Base-by-base conservation (phyloP, 2,113 vertebrate species). In the Erythrolamprus reginae region DNA sequence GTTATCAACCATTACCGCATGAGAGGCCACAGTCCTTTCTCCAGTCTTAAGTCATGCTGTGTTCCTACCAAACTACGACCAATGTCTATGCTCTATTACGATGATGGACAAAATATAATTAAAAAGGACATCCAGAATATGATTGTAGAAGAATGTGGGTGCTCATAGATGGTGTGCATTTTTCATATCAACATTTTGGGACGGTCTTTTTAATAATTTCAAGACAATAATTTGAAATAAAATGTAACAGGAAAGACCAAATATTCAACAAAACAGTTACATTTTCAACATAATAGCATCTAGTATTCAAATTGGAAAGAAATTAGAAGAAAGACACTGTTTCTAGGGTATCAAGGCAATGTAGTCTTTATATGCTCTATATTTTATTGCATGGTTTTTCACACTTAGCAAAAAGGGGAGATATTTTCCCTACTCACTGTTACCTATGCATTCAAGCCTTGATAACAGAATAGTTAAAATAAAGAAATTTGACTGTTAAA, bases 91-190 rank as follows among this genome's bases (percentile, higher is more conserved):
- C 96, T 99, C 45, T 99, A 99, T 96, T 99, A 99, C 1, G 98
- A 99, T 0, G 98, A 99, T 85, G 98, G 98, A 93, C 98, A 99
- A 91, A 99, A 99, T 97, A 99, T 99, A 94, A 98, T 99, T 93
- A 99, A 99, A 95, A 99, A 99, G 96, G 99, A 99, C 97, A 99
- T 99, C 93, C 98, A 98, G 96, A 98, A 99, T 95, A 99, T 99
- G 99, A 98, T 99, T 47, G 99, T 99, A 96, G 99, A 99, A 95
- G 99, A 99, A 95, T 99, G 99, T 83, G 99, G 99, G 53, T 99
- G 99, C 94, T 99, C 99, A 0, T 99, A 99, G 95, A 53, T 61
- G 26, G 47, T 42, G 9, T 50, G 7, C 23, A 51, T 21, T 23
- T 38, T 38, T 45, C 28, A 58, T 33, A 96, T 0, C 0, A 12